Conservation (phyloP, 2,888 invertebrate genomes). For the Metallyticus violacea region DNA sequence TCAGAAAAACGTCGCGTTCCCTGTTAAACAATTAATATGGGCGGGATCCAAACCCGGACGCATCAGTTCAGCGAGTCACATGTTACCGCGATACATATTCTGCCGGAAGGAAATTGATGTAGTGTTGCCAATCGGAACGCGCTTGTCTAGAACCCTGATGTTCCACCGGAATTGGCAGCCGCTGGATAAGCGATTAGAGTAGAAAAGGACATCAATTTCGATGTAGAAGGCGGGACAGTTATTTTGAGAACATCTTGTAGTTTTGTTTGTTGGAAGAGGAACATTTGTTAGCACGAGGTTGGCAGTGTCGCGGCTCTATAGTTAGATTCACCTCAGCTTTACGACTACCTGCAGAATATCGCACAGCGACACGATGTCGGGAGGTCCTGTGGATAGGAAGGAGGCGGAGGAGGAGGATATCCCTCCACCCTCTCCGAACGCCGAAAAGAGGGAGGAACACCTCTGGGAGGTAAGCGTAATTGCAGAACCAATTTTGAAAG, state of each 20-base stretch:
- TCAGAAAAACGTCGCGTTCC: too few relatives aligned
- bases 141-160: too few relatives aligned
- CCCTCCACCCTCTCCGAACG: not conserved
- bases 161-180: too few relatives aligned
- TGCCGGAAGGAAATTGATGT: not conserved
- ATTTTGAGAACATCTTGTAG: not conserved
- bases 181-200: not conserved
- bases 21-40: too few relatives aligned
- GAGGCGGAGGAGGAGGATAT: not conserved
- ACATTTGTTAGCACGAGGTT: not conserved
- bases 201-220: not conserved
- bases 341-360: not conserved
- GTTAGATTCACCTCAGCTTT: not conserved
- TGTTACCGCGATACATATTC: not conserved
- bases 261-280: not conserved
- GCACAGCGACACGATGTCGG: not conserved
- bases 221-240: not conserved
- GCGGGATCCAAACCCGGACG: too few relatives aligned
- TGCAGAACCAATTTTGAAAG: not conserved
- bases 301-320: not conserved
- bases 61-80: not conserved
- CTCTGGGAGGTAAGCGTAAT: not conserved
- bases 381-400: not conserved
- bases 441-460: not conserved
- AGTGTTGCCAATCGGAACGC: not conserved